Evolutionary conservation across 2,888 invertebrate species (phyloP), one percentile per base, ranked within the genome.

Genomic region (Sminthurinus aureus): DNA sequence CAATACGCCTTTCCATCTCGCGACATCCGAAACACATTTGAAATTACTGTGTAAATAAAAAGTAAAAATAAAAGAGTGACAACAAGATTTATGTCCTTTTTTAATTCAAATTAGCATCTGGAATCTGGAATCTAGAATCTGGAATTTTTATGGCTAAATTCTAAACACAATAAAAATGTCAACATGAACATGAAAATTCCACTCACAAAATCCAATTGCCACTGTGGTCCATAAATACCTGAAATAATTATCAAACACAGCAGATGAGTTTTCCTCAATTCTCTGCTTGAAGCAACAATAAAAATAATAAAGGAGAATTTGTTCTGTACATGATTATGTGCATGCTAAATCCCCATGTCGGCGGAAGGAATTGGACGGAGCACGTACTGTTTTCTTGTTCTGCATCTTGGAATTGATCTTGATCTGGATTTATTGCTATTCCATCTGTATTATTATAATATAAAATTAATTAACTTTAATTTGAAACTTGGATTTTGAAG

Each of bases 1-100:
- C 75, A 77, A 74, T 81, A 84, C 0, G 77, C 24, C 69, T 38
- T 82, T 18, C 84, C 84, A 18, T 84, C 82, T 22, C 77, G 78
- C n/a, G 71, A 22, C 74, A 24, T 50, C 18, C 84, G 77, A 38
- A 84, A 84, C 11, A 84, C 73, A 67, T 79, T 84, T 22, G 66
- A 24, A 18, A 75, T 75, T 9, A 84, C 82, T 82, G 73, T 50
- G n/a, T 15, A 9, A 58, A 58, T 18, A 18, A 58, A 13, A 58
- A 58, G 9, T 13, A 58, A 52, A 11, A 13, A 52, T 52, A 13
- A 52, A 13, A 52, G 52, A 52, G 52, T 52, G 13, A 52, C 13
- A 11, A 52, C 52, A 52, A 52, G 69, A 69, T 69, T 69, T 12
- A 9, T 22, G n/a, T 69, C 69, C 11, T 22, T 69, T 69, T 69